Percentiles rank a stretch among this genome's conserved stretches.
phyloP scores from a whole-genome alignment of 2,113 vertebrate genomes.

The Ramphastos sulfuratus region DNA sequence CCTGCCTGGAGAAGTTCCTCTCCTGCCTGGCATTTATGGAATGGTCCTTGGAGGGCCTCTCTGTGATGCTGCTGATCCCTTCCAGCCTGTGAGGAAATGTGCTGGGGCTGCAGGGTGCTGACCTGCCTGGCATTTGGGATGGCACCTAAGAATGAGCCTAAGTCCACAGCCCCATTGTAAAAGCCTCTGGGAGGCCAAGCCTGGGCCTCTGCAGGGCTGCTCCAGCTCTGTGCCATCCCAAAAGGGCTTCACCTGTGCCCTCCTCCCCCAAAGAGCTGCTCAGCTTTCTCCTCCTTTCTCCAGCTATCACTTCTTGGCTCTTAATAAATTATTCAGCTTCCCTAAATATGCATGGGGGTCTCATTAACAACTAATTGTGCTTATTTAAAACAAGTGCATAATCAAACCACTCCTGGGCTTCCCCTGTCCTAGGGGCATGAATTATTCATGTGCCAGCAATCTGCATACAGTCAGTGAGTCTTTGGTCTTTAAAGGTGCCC shows the following conservation, averaged over 20 bases:
- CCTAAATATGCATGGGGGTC: constrained; percentile 70
- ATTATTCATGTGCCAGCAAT: constrained; percentile 62
- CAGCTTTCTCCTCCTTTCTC: constrained; percentile 20
- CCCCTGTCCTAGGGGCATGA: constrained; percentile 30
- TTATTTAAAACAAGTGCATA: constrained; percentile 73
- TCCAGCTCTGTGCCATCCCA: not conserved
- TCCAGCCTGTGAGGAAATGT: not conserved
- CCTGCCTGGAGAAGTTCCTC: not conserved
- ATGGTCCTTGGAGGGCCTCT: not conserved
- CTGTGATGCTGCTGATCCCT: not conserved
- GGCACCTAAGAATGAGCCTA: not conserved
- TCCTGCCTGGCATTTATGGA: not conserved
- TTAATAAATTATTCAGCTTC: constrained; percentile 69
- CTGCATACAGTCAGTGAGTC: constrained; percentile 59
- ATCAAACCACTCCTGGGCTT: constrained; percentile 63
- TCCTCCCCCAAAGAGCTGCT: not conserved
- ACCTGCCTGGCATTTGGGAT: not conserved
- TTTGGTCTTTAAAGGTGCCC: constrained; percentile 40
- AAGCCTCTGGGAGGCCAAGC: not conserved
- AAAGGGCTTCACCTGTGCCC: constrained; percentile 29
- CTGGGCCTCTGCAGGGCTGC: not conserved
- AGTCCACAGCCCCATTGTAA: not conserved
- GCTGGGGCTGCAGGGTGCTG: not conserved
- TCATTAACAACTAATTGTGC: constrained; percentile 74
- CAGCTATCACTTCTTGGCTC: constrained; percentile 25